A percentile compares a stretch with the other conserved stretches of the same genome.
Conservation (phyloP, 2,113 vertebrate species). For the Zapus hudsonius region DNA sequence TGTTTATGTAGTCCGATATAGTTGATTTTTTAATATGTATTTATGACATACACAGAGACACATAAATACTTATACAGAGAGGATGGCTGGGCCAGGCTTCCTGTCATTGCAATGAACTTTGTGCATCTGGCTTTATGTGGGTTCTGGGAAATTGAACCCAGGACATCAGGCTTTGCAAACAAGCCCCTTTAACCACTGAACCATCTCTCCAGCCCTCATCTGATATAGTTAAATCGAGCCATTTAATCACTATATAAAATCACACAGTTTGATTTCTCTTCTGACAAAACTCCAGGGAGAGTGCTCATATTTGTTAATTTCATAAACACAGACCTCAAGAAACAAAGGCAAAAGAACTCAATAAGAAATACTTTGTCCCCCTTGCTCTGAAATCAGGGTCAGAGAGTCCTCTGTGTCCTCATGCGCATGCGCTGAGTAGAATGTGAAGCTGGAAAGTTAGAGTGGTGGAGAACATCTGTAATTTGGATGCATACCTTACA, state of each 20-base stretch:
- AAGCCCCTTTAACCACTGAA: too few relatives aligned
- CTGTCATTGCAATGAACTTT: too few relatives aligned
- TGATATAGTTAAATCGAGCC: not conserved
- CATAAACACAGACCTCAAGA: conserved; percentile 1
- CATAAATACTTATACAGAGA: too few relatives aligned
- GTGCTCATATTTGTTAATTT: conserved; percentile 39
- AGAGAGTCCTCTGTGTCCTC: not conserved
- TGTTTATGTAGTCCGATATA: not conserved
- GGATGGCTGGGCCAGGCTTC: too few relatives aligned
- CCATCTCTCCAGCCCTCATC: not conserved
- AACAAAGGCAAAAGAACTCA: conserved; percentile 50
- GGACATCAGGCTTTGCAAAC: too few relatives aligned
- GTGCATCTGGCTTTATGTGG: too few relatives aligned
- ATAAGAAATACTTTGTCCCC: not conserved
- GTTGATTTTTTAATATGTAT: not conserved
- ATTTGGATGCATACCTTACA: conserved; percentile 18
- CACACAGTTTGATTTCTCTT: not conserved
- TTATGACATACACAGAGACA: not conserved
- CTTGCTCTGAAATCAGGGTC: conserved; percentile 13
- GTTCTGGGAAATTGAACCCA: too few relatives aligned
- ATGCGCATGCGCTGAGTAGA: conserved; percentile 17
- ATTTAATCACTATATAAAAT: conserved; percentile 27
- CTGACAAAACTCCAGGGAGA: not conserved
- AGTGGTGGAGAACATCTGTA: not conserved
- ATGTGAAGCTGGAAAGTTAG: not conserved